Percentiles rank a stretch among this genome's conserved stretches.
Evolutionary conservation across 2,888 invertebrate species (phyloP).

Genomic region (Cancer borealis): DNA sequence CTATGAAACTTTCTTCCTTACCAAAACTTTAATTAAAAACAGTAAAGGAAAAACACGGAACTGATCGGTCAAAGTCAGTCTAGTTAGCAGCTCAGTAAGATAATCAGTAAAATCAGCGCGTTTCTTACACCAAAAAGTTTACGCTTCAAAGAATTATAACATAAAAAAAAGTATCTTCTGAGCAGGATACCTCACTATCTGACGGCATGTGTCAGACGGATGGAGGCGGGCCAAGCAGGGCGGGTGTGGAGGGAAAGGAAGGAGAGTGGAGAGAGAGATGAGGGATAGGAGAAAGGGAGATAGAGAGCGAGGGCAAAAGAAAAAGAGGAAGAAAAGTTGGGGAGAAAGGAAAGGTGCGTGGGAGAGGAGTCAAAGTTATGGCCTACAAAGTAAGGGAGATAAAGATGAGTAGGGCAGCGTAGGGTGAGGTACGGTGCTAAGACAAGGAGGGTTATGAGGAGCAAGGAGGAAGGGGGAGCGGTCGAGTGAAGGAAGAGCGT

Average conservation of each 20-base stretch:
- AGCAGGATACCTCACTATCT: constrained; percentile 8
- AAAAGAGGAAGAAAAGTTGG: too few species aligned
- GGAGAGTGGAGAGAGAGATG: neutral
- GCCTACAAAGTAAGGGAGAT: neutral
- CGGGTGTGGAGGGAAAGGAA: neutral
- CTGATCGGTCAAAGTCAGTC: too few species aligned
- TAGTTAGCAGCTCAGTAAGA: neutral
- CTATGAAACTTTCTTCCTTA: too few species aligned
- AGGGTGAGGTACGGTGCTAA: too few species aligned
- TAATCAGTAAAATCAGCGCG: neutral
- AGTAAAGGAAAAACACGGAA: too few species aligned
- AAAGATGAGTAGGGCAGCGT: neutral
- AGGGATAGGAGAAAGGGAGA: constrained; percentile 9
- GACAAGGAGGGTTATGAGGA: too few species aligned
- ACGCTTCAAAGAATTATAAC: neutral
- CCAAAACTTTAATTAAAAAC: too few species aligned
- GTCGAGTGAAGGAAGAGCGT: too few species aligned
- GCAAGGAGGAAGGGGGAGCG: neutral
- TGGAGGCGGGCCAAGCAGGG: neutral
- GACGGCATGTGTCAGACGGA: neutral
- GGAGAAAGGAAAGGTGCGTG: too few species aligned
- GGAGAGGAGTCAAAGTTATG: neutral
- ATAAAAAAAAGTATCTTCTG: constrained; percentile 1
- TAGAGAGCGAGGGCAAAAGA: neutral
- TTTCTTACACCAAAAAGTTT: neutral